Evolutionary conservation across 2,888 invertebrate species (phyloP), one percentile per base, ranked within the genome.

Genomic region (Sycophila texana): DNA sequence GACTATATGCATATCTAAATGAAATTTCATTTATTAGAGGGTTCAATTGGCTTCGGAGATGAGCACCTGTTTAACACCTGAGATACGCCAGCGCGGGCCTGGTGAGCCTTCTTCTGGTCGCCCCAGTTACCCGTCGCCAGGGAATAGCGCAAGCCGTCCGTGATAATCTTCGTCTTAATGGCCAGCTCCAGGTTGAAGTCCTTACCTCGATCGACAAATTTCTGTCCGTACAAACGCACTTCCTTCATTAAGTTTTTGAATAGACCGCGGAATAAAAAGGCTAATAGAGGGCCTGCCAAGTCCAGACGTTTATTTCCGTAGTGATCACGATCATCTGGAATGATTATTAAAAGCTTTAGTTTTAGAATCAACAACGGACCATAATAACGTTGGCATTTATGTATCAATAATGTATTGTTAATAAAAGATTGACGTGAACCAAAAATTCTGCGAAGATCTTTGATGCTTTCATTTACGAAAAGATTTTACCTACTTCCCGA

Each of bases 61-160:
- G 14, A 20, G 49, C 5, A 99, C 99, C 92, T 95, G 95, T 81
- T 81, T 10, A 81, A 67, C 2, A 81, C 79, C 57, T 81, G 79
- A 66, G 97, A 97, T 22, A 98, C 98, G 60, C 98, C 98, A 84
- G 98, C 98, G 91, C 98, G 93, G 20, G 98, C 98, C 91, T 98
- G 98, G 94, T 99, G 99, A 76, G 99, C 99, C 90, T 99, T 99
- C 91, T 99, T 99, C 91, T 99, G 99, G 90, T 99, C 99, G 66
- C 99, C 99, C 99, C 99, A 99, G 91, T 99, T 99, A 51, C 99
- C 99, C 30, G 99, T 99, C 84, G 99, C 99, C 86, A 99, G 92
- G 0, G 99, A 99, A 89, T 99, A 99, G 85, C 98, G 93, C 75
- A 99, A 92, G 30, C 99, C 99, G 90, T 99, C 99, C 0, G 99